Percentiles rank a stretch among this genome's conserved stretches.
Conservation (phyloP, 2,113 vertebrate genomes). For the Limanda limanda region DNA sequence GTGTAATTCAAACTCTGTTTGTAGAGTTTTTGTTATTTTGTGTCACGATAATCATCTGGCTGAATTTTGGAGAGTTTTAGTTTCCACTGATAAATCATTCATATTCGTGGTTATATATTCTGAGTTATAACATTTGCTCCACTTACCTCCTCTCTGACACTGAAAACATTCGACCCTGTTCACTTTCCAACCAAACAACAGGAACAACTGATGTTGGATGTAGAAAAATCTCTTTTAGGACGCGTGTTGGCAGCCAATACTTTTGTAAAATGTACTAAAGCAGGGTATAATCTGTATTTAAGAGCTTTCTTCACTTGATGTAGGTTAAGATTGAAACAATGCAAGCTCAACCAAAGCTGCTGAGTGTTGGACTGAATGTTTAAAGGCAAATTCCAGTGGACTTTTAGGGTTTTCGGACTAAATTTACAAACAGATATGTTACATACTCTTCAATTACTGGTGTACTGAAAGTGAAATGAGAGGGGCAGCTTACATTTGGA, state of each 20-base stretch:
- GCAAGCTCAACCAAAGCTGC: slow-evolving; percentile 42
- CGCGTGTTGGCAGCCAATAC: background rate
- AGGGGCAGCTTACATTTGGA: background rate
- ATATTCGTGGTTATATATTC: background rate
- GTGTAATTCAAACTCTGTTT: no score
- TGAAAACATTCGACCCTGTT: background rate
- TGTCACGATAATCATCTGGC: no score
- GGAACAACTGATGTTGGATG: background rate
- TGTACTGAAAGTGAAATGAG: slow-evolving; percentile 4
- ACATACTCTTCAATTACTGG: slow-evolving; percentile 10
- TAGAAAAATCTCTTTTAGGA: background rate
- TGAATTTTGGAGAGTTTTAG: no score
- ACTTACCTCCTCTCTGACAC: background rate
- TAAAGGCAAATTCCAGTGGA: slow-evolving; percentile 20
- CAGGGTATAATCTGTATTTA: slow-evolving; percentile 16
- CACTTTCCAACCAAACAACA: background rate
- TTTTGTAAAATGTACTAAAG: slow-evolving; percentile 20
- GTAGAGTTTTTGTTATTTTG: no score
- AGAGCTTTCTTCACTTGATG: slow-evolving; percentile 21
- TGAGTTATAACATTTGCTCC: background rate
- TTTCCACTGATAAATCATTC: no score
- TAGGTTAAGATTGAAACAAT: slow-evolving; percentile 52
- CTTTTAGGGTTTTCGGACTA: slow-evolving; percentile 30
- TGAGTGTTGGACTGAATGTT: slow-evolving; percentile 29
- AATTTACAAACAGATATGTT: slow-evolving; percentile 18